Base-by-base conservation (phyloP, 2,888 invertebrate species). In the Nomada hirtipes region DNA sequence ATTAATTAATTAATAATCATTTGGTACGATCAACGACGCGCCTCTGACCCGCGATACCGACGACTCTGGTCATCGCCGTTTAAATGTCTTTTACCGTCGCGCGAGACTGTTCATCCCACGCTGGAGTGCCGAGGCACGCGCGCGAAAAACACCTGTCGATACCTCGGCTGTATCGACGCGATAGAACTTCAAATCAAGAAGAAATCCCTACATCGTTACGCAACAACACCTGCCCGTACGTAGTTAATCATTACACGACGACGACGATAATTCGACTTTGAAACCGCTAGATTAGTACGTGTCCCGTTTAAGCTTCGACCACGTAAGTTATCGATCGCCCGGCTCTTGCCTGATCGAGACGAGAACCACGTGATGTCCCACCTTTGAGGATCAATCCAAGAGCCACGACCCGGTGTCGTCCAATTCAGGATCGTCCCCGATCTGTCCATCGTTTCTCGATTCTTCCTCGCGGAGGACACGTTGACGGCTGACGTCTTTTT, bases 21-120 rank as follows among this genome's bases (percentile, higher is more conserved):
- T 92, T 91, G 91, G 91, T 92, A 91, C 90, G 88, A 89, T 89
- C 89, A 89, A 87, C 44, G 73, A 53, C 11, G 67, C 86, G 86
- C 82, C 75, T 76, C 83, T 88, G 83, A 89, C 86, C 83, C 86
- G 88, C 88, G 87, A 87, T 87, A 90, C 82, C 82, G 79, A 80
- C 76, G 72, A 79, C 85, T 86, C 85, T 3, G 80, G 76, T 84
- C 76, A 65, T 79, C 67, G 69, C 61, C 74, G 67, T 69, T 64
- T 3, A 26, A 78, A 59, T 64, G 36, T 53, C 50, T 63, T 50
- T 63, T 52, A 1, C 13, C 18, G 23, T 23, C 1, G 4, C 52
- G 20, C 47, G 50, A 26, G 52, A 11, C 29, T 50, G 29, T 36
- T 50, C 23, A 3, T 64, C 47, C n/a, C 15, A 3, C 50, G 18